Percentiles rank a stretch among this genome's conserved stretches.
Conservation (phyloP, 2,888 invertebrate species). For the Nymphalis polychloros region DNA sequence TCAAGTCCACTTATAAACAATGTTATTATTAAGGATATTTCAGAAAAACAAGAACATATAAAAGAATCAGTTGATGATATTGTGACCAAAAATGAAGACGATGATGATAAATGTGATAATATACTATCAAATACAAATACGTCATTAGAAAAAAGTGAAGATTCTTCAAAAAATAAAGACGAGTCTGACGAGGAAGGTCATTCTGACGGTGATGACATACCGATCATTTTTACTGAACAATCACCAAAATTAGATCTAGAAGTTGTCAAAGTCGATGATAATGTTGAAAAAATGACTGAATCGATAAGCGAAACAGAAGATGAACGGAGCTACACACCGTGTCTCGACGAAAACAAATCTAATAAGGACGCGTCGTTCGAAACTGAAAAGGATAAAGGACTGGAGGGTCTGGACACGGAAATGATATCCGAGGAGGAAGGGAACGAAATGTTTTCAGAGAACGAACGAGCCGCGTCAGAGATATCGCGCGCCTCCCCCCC, state of each 20-base stretch:
- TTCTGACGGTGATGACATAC: conserved; percentile 29
- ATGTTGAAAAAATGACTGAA: conserved; percentile 75
- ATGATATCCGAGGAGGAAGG: conserved; percentile 88
- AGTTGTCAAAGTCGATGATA: conserved; percentile 38
- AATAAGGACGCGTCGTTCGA: conserved; percentile 63
- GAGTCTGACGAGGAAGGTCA: conserved; percentile 28
- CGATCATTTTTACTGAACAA: conserved; percentile 32
- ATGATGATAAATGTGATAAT: conserved; percentile 11
- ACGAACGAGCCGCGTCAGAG: conserved; percentile 72
- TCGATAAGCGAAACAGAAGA: conserved; percentile 84
- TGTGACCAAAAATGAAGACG: not conserved
- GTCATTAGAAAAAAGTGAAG: not conserved
- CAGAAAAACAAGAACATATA: not conserved
- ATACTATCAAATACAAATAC: not conserved
- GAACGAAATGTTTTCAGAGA: conserved; percentile 84
- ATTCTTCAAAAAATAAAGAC: conserved; percentile 16
- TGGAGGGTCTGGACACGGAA: conserved; percentile 86
- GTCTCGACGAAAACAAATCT: conserved; percentile 84
- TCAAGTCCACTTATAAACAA: not conserved
- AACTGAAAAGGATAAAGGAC: conserved; percentile 64
- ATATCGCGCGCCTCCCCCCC: conserved; percentile 51
- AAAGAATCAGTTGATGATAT: not conserved
- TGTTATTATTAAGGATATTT: not conserved
- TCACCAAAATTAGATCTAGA: conserved; percentile 57
- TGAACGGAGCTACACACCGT: conserved; percentile 87